Conservation (phyloP, 2,113 vertebrate genomes). For the Clarias gariepinus region DNA sequence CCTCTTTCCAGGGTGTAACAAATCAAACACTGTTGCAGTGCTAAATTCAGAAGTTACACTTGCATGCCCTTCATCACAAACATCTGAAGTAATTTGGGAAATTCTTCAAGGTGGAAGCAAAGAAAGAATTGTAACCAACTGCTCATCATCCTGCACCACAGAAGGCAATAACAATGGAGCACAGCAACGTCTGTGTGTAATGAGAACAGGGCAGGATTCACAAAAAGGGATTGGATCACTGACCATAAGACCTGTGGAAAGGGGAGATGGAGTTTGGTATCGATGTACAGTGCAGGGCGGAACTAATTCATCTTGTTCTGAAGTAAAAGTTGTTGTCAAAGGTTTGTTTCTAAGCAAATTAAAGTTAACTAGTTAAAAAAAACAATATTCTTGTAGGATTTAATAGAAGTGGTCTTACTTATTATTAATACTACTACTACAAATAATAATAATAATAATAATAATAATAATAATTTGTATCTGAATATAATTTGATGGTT, state of each 20-base stretch:
- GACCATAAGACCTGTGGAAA: slow-evolving; percentile 25
- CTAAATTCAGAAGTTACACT: slow-evolving; percentile 13
- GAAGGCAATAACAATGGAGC: background rate
- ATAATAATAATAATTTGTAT: background rate
- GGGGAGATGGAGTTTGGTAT: slow-evolving; percentile 17
- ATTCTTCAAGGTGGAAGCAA: background rate
- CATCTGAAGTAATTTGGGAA: background rate
- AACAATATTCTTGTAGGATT: background rate
- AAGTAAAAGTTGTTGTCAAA: slow-evolving; percentile 7
- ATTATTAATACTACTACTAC: background rate
- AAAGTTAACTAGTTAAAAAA: background rate
- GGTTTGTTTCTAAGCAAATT: slow-evolving; percentile 19
- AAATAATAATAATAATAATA: background rate
- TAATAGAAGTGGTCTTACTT: background rate
- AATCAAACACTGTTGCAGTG: background rate
- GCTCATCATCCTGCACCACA: background rate
- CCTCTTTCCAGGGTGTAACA: background rate
- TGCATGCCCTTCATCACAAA: slow-evolving; percentile 15
- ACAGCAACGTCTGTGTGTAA: background rate
- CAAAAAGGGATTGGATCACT: slow-evolving; percentile 7
- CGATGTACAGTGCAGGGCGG: slow-evolving; percentile 8
- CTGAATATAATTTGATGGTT: background rate
- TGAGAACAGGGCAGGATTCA: background rate
- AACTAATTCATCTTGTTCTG: background rate
- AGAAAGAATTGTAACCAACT: background rate